Percentiles rank a stretch among this genome's conserved stretches.
Evolutionary conservation across 1,140 invertebrate genomes (phyloP).

Genomic region (Periplaneta americana): DNA sequence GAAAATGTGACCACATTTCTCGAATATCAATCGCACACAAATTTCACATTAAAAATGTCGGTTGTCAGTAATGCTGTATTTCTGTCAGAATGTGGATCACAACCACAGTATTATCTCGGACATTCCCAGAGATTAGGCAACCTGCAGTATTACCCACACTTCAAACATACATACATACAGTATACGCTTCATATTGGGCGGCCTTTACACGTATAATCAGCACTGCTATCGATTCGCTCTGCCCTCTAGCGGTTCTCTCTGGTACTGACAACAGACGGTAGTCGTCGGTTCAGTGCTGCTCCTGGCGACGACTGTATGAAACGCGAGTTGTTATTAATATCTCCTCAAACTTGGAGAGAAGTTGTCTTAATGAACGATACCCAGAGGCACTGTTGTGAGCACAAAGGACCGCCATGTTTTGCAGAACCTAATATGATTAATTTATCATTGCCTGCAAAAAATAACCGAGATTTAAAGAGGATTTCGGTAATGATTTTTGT

Average conservation of each 20-base stretch:
- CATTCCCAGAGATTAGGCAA: no score
- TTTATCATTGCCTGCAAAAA: neutral
- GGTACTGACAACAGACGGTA: neutral
- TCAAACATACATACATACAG: no score
- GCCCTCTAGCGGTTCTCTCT: neutral
- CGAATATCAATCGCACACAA: no score
- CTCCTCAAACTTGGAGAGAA: neutral
- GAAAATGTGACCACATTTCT: no score
- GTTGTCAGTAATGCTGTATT: no score
- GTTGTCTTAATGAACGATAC: neutral
- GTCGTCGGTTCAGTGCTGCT: neutral
- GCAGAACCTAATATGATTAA: neutral
- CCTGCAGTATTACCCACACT: no score
- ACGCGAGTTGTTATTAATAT: neutral
- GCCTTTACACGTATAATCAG: no score
- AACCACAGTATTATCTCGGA: no score
- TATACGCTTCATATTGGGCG: no score
- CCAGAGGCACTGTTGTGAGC: neutral
- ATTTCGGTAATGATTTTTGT: neutral
- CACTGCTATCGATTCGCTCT: neutral
- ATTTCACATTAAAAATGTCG: no score
- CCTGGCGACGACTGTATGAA: neutral
- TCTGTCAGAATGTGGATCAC: no score
- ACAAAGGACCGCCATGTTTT: neutral
- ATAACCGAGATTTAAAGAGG: no score